Conservation (phyloP, 1,140 invertebrate species). For the Pogonognathellus flavescens region DNA sequence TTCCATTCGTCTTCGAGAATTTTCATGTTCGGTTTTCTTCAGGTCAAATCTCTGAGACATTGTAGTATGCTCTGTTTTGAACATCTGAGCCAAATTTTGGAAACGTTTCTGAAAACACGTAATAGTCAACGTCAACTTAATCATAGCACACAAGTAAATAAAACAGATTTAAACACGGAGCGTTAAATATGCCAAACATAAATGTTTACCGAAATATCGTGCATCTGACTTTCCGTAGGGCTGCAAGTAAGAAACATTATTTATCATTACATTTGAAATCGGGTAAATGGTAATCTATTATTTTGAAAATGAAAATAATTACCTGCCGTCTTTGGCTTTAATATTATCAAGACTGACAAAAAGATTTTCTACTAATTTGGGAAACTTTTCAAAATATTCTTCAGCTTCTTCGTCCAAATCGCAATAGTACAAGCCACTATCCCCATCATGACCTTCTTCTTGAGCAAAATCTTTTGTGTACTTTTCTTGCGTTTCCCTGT, state of each 20-base stretch:
- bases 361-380: constrained; percentile 54
- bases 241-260: not conserved
- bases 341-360: constrained; percentile 59
- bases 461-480: constrained; percentile 61
- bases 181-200: not conserved
- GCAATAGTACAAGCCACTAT: not conserved
- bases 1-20: constrained; percentile 32
- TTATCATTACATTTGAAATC: no score
- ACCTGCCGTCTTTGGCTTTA: constrained; percentile 7
- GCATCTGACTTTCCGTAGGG: not conserved
- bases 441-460: constrained; percentile 63
- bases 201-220: constrained; percentile 14
- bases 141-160: no score
- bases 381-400: constrained; percentile 60
- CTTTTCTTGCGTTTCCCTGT: constrained; percentile 38
- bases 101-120: constrained; percentile 56
- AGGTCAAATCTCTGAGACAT: constrained; percentile 28
- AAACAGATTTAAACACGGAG: not conserved
- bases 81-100: constrained; percentile 53
- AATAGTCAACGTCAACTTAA: no score
- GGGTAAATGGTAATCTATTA: no score
- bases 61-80: constrained; percentile 61
- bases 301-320: not conserved
- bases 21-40: constrained; percentile 43
- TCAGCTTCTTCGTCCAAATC: constrained; percentile 66